Evolutionary conservation across 2,888 invertebrate species (phyloP).

Genomic region (Nomada ruficornis): DNA sequence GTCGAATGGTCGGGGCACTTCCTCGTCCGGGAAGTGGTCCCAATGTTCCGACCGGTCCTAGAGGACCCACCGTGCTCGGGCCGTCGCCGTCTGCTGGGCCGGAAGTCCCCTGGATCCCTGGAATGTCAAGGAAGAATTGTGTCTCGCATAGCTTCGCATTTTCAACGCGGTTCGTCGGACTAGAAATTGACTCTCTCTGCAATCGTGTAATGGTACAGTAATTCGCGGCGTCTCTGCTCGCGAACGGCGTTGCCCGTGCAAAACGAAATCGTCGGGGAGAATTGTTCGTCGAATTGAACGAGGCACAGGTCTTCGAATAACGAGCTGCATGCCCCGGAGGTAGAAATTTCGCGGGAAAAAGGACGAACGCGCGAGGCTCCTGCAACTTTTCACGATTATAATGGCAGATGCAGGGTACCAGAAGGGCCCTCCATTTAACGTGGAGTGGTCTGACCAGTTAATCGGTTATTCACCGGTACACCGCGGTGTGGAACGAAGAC

Average conservation of each 20-base stretch:
- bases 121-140: conserved; percentile 32
- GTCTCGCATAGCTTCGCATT: background rate
- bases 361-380: conserved; percentile 2
- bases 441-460: conserved; percentile 68
- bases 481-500: conserved; percentile 49
- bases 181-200: no score
- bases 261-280: no score
- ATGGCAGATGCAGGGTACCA: conserved; percentile 52
- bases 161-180: background rate
- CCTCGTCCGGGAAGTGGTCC: conserved; percentile 73
- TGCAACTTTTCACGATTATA: conserved; percentile 56
- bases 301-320: conserved; percentile 2
- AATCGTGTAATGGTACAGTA: no score
- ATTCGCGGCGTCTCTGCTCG: no score
- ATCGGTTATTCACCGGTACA: conserved; percentile 68
- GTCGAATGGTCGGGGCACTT: conserved; percentile 82
- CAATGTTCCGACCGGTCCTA: conserved; percentile 73
- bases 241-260: no score
- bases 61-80: conserved; percentile 76
- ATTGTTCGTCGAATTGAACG: no score
- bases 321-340: background rate
- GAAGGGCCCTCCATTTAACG: conserved; percentile 50
- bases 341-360: conserved; percentile 35
- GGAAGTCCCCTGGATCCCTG: conserved; percentile 67
- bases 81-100: conserved; percentile 78